Evolutionary conservation across 1,140 invertebrate species (phyloP), one percentile per base, ranked within the genome.

Genomic region (Apis dorsata): DNA sequence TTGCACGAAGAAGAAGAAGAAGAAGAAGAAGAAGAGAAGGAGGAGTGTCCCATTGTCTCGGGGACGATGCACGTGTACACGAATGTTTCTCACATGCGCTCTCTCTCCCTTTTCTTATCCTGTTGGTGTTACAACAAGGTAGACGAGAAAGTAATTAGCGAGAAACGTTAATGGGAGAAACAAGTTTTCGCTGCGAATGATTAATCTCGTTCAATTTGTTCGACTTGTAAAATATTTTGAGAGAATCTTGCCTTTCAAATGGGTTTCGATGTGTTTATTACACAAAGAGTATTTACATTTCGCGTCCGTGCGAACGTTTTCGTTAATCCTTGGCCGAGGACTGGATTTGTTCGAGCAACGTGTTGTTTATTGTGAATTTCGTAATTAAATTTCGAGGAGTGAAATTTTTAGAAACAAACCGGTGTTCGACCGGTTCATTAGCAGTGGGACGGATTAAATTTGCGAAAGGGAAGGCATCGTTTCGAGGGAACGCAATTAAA

Each of bases 141-240:
- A 73, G 71, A 17, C 55, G 65, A 34, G 10, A 59, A 74, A 44
- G 55, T 74, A 74, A 74, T 60, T 75, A 59, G 57, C 72, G 13
- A 62, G 21, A 9, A 24, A 49, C 34, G 21, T 74, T 74, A 74
- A 62, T 59, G 59, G 28, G 28, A 74, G 72, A n/a, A 24, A 44
- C 55, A 55, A 59, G 53, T 44, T 68, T 63, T 51, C 44, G 13
- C 68, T 0, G 21, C 24, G 68, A 24, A 24, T 7, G 68, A 53
- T 51, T 44, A 73, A 73, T 73, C 15, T 73, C 71, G 24, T 44
- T 44, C 13, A 34, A 59, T 19, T 1, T 17, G 13, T 13, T 34
- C 13, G 49, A 53, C 49, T 0, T 7, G n/a, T 13, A 53, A 34
- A 51, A 53, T 24, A 24, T 53, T 51, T 15, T 5, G 34, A 15